Percentiles rank a stretch among this genome's conserved stretches.
Conservation (phyloP, 2,797 vertebrate species). For the Phrynocephalus vlangalii region DNA sequence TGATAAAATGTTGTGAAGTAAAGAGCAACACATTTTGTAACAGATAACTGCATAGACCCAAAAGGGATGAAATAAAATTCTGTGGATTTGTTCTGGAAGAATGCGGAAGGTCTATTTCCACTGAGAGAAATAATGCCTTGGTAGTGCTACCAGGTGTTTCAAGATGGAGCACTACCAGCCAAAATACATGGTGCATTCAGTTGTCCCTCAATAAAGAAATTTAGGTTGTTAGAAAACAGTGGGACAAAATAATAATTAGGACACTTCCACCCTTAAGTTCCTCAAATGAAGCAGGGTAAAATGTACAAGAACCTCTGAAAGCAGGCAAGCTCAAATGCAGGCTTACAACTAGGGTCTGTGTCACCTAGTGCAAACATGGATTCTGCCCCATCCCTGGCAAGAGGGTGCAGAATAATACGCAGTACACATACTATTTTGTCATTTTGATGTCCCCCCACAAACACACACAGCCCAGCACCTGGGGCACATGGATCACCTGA, state of each 20-base stretch:
- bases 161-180: not conserved
- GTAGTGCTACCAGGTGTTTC: not conserved
- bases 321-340: not conserved
- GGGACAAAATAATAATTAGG: too few relatives aligned
- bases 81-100: not conserved
- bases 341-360: too few relatives aligned
- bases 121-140: not conserved
- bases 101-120: constrained; percentile 20
- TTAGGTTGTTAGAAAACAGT: too few relatives aligned
- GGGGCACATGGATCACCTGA: too few relatives aligned
- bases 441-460: too few relatives aligned
- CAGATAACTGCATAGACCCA: not conserved
- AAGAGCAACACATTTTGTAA: constrained; percentile 43
- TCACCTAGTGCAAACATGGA: too few relatives aligned
- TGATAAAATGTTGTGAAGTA: not conserved
- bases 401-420: too few relatives aligned
- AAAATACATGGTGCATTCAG: not conserved
- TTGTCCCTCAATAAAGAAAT: not conserved
- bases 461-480: too few relatives aligned
- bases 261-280: not conserved
- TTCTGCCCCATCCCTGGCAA: too few relatives aligned
- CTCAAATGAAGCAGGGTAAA: not conserved
- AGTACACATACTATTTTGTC: too few relatives aligned
- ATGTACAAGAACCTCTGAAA: not conserved
- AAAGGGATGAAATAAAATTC: not conserved